Evolutionary conservation across 2,113 vertebrate genomes (phyloP), one percentile per base, ranked within the genome.

Genomic region (Triplophysa dalaica): DNA sequence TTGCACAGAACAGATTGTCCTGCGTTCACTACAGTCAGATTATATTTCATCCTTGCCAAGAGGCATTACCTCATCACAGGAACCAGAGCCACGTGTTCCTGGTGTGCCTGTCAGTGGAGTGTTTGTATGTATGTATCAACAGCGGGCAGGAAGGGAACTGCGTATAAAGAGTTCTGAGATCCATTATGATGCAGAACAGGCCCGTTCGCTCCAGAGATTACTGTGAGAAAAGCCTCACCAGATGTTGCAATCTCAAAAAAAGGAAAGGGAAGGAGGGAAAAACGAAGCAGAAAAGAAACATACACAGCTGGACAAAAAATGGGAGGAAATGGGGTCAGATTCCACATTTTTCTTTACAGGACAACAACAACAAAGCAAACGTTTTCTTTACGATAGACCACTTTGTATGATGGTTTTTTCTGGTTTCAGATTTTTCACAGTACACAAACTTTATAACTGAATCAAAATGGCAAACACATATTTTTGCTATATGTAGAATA

Each of bases 141-240:
- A 52, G 50, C 50, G 14, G 50, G 14, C 66, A 43, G 63, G 58
- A 56, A 50, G 33, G 54, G 26, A 63, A 16, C 61, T 81, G 62
- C 52, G 79, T 66, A 64, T 78, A 64, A 79, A 70, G 24, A 45
- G 54, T 41, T 58, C 52, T 75, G 78, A 81, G 43, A 24, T 60
- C 66, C 54, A 61, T 81, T 81, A 58, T 72, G 83, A 85, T 82
- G 75, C 66, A 81, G 70, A 78, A 33, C 79, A 85, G 84, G 75
- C 73, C 86, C 60, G 64, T 48, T 76, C 50, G 78, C 33, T 65
- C 61, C 56, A 26, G 58, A 79, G 84, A 83, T 85, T 83, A 86
- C 81, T 75, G 79, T 70, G 58, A 83, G 81, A 89, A 52, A 88
- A 87, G 76, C 43, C 77, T 83, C 88, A 85, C 86, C 89, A 91